These are phyloP conservation scores for Pristionchus exspectatus DNA, from an alignment of 2,888 invertebrate genomes.

Conservation along the genomic window DNA sequence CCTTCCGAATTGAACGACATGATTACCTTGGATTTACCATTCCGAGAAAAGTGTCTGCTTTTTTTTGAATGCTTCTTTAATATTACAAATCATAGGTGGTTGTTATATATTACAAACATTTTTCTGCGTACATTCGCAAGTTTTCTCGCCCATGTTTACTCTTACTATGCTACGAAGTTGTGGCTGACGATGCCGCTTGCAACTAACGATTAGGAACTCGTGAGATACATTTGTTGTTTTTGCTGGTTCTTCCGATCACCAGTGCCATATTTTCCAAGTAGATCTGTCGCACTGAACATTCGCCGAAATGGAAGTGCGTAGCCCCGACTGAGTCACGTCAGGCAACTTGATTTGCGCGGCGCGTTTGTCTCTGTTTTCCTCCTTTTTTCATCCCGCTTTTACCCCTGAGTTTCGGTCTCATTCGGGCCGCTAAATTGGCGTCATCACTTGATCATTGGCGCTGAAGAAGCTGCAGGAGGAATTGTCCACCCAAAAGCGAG, in stretches of 20 bases:
- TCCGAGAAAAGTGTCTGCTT: not conserved
- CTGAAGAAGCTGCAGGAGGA: not conserved
- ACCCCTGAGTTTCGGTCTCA: not conserved
- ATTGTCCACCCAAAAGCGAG: not conserved
- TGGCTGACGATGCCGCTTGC: not conserved
- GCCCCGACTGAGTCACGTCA: not conserved
- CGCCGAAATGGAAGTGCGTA: not conserved
- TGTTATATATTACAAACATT: too few relatives aligned
- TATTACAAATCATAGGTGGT: too few relatives aligned
- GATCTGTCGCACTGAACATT: not conserved
- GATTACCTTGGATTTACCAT: not conserved
- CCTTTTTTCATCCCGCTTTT: not conserved
- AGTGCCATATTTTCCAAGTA: not conserved
- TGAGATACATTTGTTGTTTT: not conserved
- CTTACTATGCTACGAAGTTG: not conserved
- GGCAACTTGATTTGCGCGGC: not conserved
- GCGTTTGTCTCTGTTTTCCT: not conserved
- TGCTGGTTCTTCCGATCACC: not conserved
- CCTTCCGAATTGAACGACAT: not conserved
- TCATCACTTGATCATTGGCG: slow-evolving; percentile 9
- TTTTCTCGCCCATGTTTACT: too few relatives aligned
- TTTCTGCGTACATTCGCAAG: too few relatives aligned
- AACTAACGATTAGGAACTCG: not conserved
- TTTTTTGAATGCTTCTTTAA: too few relatives aligned
- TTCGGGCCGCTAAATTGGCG: not conserved